Conservation (phyloP, 2,797 vertebrate genomes). For the Pogonophryne albipinna region DNA sequence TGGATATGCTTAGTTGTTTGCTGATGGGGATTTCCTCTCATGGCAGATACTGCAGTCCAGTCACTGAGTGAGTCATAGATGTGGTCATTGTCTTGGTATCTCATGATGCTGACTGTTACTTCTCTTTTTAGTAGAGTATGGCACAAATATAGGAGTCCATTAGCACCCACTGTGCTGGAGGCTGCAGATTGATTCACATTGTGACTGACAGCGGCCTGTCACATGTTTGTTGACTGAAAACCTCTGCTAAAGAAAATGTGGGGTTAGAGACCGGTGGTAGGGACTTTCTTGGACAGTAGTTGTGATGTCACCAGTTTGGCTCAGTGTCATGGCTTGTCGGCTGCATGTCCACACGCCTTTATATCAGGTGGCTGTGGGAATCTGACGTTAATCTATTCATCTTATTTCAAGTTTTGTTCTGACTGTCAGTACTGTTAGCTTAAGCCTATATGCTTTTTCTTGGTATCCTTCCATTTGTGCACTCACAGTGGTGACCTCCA, state of each 20-base stretch:
- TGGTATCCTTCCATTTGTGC: neutral
- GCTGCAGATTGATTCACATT: constrained; percentile 2
- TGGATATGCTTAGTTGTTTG: neutral
- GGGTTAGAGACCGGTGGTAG: neutral
- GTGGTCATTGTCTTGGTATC: constrained; percentile 31
- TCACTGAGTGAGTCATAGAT: constrained; percentile 41
- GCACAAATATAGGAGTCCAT: constrained; percentile 7
- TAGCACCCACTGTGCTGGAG: neutral
- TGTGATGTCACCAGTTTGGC: constrained; percentile 49
- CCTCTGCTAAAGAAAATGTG: neutral
- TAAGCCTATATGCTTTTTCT: neutral
- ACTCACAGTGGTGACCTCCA: neutral
- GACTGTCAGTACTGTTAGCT: neutral
- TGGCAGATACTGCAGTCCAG: neutral
- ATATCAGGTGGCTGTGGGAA: constrained; percentile 27
- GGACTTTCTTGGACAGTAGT: constrained; percentile 26
- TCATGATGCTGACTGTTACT: constrained; percentile 46
- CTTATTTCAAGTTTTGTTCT: constrained; percentile 10
- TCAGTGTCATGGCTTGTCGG: constrained; percentile 13
- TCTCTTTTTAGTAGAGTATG: constrained; percentile 22
- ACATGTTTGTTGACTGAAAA: constrained; percentile 14
- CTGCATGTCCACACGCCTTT: constrained; percentile 22
- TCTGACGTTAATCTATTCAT: constrained; percentile 21
- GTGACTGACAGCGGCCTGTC: neutral
- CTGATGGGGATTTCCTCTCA: neutral